Evolutionary conservation across 2,888 invertebrate species (phyloP), one percentile per base, ranked within the genome.

Genomic region (Lasioglossum malachurum): DNA sequence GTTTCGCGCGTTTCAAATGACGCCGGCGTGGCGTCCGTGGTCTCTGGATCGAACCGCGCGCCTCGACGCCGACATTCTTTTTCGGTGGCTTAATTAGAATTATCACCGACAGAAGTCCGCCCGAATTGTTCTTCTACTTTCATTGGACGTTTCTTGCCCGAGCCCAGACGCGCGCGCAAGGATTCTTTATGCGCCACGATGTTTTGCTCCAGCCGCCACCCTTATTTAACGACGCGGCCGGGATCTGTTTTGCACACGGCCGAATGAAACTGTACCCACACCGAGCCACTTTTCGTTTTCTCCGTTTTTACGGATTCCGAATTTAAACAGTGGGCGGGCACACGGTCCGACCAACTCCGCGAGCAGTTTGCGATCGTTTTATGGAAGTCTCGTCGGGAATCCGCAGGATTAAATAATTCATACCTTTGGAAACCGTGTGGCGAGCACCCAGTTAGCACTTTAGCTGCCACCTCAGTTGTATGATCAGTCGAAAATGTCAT

Each of bases 1-100:
- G 78, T 80, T 79, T 72, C 83, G 27, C 41, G 53, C 46, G 75
- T 76, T 73, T 76, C 75, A 53, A 73, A 75, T 57, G n/a, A 79
- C 38, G 77, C 60, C 57, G 35, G 69, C 16, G 27, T 31, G 8
- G 16, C 31, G 31, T n/a, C 4, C 49, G n/a, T n/a, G n/a, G 41
- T 16, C 31, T 14, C 12, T n/a, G 71, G 71, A 71, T 41, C 71
- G 71, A 41, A 41, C 71, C 38, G 41, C 41, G 38, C 10, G 49
- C 16, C 5, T 23, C 41, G 27, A 69, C 53, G 44, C 44, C 53
- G n/a, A 53, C 41, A 19, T 69, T 78, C 78, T 74, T 74, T 78
- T 67, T 67, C 60, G 60, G 35, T 35, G 12, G 46, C n/a, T 74
- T 72, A 53, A 74, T 74, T 72, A 31, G 53, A 78, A 78, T 74